These are phyloP conservation scores for Sphaeridia pumilis DNA, from an alignment of 2,888 invertebrate species.

Conservation along the genomic window DNA sequence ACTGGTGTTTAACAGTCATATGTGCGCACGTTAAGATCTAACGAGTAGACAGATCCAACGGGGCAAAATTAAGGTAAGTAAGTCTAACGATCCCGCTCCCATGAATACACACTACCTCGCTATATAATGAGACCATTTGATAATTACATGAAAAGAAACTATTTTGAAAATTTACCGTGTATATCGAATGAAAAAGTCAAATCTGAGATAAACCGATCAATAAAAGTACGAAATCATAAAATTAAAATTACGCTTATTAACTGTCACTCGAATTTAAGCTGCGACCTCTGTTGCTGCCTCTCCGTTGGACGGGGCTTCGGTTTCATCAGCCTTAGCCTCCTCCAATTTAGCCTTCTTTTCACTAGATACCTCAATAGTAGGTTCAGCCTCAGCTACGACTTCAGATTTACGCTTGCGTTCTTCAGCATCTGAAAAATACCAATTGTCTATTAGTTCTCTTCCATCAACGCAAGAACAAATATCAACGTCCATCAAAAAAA, in stretches of 20 bases:
- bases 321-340: conserved; percentile 29
- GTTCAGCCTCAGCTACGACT: conserved; percentile 22
- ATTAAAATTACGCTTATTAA: conserved; percentile 11
- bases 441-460: neutral
- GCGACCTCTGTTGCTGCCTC: conserved; percentile 30
- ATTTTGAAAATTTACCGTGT: conserved; percentile 3
- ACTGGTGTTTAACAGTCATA: too few relatives aligned
- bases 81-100: neutral
- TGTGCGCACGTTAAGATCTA: too few relatives aligned
- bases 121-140: conserved; percentile 15
- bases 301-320: conserved; percentile 28
- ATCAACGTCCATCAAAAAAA: neutral
- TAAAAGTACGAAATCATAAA: conserved; percentile 16
- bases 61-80: neutral
- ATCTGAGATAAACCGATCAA: conserved; percentile 12
- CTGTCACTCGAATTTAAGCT: conserved; percentile 17
- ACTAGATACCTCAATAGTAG: conserved; percentile 24
- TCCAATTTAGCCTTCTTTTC: conserved; percentile 36
- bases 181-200: conserved; percentile 16
- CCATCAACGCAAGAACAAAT: neutral
- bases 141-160: conserved; percentile 15
- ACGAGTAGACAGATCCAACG: neutral
- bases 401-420: conserved; percentile 31
- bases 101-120: neutral
- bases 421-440: conserved; percentile 18